Percentiles rank a stretch among this genome's conserved stretches.
These are phyloP conservation scores for Drosophila recens DNA, from an alignment of 2,888 invertebrate species.

Conservation along the genomic window DNA sequence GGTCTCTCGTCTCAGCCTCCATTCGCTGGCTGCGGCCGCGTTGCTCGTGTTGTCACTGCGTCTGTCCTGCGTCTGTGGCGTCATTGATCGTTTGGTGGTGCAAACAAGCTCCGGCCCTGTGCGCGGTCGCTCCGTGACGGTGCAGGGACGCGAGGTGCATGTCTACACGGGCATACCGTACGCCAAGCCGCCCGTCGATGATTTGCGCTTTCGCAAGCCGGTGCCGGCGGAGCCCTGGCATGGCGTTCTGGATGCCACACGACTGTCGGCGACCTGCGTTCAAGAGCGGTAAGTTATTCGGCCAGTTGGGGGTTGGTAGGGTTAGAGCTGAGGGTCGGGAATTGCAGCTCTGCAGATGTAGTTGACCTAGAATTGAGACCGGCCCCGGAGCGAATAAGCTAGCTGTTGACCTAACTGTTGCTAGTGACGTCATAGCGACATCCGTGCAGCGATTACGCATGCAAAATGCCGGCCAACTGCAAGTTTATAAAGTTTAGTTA, in stretches of 20 bases:
- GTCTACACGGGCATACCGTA: constrained; percentile 96
- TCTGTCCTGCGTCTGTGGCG: constrained; percentile 80
- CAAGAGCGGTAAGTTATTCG: constrained; percentile 88
- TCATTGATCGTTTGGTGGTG: constrained; percentile 91
- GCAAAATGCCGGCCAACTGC: constrained; percentile 61
- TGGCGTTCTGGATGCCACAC: constrained; percentile 92
- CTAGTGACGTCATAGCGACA: constrained; percentile 64
- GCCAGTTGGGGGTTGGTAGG: not conserved
- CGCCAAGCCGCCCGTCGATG: constrained; percentile 95
- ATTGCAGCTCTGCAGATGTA: constrained; percentile 42
- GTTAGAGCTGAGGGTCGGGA: not conserved
- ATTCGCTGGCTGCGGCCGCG: constrained; percentile 60
- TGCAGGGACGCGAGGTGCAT: constrained; percentile 94
- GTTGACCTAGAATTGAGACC: constrained; percentile 69
- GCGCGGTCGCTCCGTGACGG: constrained; percentile 92
- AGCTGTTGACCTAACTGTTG: constrained; percentile 69
- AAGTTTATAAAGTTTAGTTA: not conserved
- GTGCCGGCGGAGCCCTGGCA: constrained; percentile 95
- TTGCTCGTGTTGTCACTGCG: constrained; percentile 78
- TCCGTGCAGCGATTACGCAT: constrained; percentile 23
- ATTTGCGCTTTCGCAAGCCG: constrained; percentile 93
- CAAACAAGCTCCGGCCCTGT: constrained; percentile 93
- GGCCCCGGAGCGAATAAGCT: constrained; percentile 41
- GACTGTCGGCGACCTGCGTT: constrained; percentile 94
- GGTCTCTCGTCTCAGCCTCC: constrained; percentile 55